phyloP scores from a whole-genome alignment of 2,797 vertebrate genomes.

The Urosaurus nigricauda region DNA sequence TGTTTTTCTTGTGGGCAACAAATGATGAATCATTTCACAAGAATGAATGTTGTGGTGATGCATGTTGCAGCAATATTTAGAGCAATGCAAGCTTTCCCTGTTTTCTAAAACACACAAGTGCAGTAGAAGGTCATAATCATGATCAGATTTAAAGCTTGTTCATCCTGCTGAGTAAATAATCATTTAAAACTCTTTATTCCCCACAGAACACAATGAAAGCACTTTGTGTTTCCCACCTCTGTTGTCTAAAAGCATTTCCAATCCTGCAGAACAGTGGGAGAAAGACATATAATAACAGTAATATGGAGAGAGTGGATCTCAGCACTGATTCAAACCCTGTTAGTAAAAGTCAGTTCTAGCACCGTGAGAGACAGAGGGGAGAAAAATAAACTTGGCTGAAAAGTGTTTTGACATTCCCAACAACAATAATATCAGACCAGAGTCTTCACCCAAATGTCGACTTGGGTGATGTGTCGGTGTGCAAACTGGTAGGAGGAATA shows the following conservation, averaged over 20 bases:
- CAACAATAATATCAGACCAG: background rate
- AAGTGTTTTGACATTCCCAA: background rate
- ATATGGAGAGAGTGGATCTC: background rate
- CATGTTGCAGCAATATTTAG: constrained; percentile 25
- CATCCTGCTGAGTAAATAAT: background rate
- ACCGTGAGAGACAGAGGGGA: background rate
- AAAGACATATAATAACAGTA: constrained; percentile 19
- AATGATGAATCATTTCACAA: background rate
- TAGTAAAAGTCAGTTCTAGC: background rate
- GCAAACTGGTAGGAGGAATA: too few species aligned
- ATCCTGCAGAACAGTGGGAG: background rate
- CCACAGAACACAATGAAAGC: background rate
- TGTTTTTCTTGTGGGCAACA: background rate
- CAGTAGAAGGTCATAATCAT: constrained; percentile 13
- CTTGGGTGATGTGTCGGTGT: background rate
- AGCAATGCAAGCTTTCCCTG: background rate
- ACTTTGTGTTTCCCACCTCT: background rate
- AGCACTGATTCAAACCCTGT: background rate
- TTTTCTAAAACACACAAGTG: background rate
- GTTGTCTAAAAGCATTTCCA: constrained; percentile 3
- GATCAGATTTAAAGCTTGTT: constrained; percentile 24
- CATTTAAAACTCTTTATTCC: constrained; percentile 33
- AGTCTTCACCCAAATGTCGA: background rate
- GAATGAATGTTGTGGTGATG: background rate
- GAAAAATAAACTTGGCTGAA: background rate